Percentiles rank a stretch among this genome's conserved stretches.
Conservation (phyloP, 2,888 invertebrate genomes). For the Drosophila demipolita region DNA sequence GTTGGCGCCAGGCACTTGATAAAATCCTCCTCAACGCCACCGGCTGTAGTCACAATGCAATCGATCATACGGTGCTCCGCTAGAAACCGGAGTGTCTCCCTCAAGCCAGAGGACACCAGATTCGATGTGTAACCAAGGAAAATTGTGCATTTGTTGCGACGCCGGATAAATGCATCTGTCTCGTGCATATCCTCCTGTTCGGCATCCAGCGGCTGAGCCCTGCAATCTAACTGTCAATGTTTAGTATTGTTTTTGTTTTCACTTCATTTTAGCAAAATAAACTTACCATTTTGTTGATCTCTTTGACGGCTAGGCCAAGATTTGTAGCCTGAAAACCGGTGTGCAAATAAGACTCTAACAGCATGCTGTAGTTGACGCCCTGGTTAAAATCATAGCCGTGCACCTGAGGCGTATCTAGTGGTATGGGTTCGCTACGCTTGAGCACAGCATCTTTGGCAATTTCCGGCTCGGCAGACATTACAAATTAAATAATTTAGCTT, state of each 20-base stretch:
- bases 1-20: conserved; percentile 99
- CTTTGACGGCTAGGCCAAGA: conserved; percentile 95
- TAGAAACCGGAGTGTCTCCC: conserved; percentile 95
- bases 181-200: conserved; percentile 89
- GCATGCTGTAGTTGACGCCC: conserved; percentile 93
- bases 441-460: conserved; percentile 90
- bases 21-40: conserved; percentile 99
- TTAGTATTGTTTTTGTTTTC: conserved; percentile 17
- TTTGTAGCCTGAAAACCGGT: conserved; percentile 99
- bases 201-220: conserved; percentile 89
- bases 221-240: conserved; percentile 87
- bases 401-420: conserved; percentile 89
- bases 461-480: conserved; percentile 83
- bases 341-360: conserved; percentile 91
- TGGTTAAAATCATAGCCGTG: conserved; percentile 97
- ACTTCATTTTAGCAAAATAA: not conserved
- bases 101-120: conserved; percentile 96
- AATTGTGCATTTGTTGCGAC: conserved; percentile 94
- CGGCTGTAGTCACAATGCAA: conserved; percentile 98
- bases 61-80: conserved; percentile 96
- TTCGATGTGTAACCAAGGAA: conserved; percentile 99
- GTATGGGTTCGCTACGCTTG: conserved; percentile 88
- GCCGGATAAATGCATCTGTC: conserved; percentile 92
- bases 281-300: conserved; percentile 95
- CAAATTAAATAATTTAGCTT: conserved; percentile 20